Base-by-base conservation (phyloP, 1,140 invertebrate genomes). In the Paramacrobiotus metropolitanus region DNA sequence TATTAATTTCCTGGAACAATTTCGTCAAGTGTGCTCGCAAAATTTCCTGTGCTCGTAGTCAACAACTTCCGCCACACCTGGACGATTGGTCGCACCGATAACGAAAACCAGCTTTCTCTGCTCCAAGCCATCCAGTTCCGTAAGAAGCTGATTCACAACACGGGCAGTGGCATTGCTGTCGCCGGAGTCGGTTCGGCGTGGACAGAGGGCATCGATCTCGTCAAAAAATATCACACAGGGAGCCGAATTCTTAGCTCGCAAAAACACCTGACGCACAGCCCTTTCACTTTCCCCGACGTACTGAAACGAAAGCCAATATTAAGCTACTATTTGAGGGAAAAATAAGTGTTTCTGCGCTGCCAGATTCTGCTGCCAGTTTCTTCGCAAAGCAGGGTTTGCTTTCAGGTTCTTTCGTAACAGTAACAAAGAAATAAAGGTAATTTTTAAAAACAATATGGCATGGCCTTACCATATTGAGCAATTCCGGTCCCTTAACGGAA, bases 181-280 rank as follows among this genome's bases (percentile, higher is more conserved):
- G 59, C 78, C 81, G 59, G 77, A 77, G 59, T 84, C 82, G 2
- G 82, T 83, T 70, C 93, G 77, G 68, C 84, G 84, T 0, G 92
- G 91, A 72, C 92, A 97, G 24, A 99, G 71, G 0, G 94, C 86
- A 74, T 99, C 95, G 64, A 99, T 81, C 75, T 99, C 95, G 72
- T 99, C 95, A 73, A 99, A 99, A 75, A 99, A 99, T 70, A 99
- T 96, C 18, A 99, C 89, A 74, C 94, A 99, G 0, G 95, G 95
- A 0, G 87, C 79, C 0, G 91, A 95, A 73, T 94, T 93, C 45
- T 85, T 74, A 0, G 93, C 95, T 65, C 92, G 78, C 69, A 87
- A 81, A 71, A 99, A 99, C 68, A 92, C 87, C 28, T 89, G 83
- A 34, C 95, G 76, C 0, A 99, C 89, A 2, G 90, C 90, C 68